Evolutionary conservation across 2,888 invertebrate genomes (phyloP), one percentile per base, ranked within the genome.

Genomic region (Drosophila testacea): DNA sequence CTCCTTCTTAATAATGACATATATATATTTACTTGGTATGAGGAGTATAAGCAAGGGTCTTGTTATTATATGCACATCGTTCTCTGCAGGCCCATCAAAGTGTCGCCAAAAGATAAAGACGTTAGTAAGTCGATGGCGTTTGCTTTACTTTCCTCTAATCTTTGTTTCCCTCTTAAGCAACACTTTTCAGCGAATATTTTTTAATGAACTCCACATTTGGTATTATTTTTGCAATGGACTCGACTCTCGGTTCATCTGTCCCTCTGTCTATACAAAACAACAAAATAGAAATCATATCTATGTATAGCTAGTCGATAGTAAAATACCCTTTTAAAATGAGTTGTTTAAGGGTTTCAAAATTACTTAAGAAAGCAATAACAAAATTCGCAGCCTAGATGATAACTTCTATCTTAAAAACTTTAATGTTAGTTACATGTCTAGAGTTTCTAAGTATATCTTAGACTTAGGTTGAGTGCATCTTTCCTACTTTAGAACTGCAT

Each of bases 101-200:
- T 60, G 63, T 46, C 46, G 73, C 61, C 68, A 66, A 68, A 90
- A 87, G 88, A 79, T 84, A 88, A 90, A 83, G 86, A 79, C 85
- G 84, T 87, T 86, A 81, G 81, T 77, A 71, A 69, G 70, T 63
- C 57, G 30, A 48, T 22, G 28, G 36, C 32, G 11, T 30, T 59
- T 39, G 48, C 4, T 34, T 9, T 41, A 30, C 41, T 44, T 44
- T 32, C 34, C 56, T 46, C 46, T 48, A 48, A 48, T 34, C 42
- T 50, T 38, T 55, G 16, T 16, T 11, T 41, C 16, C 6, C 16
- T 30, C 30, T 22, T 11, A 13, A 13, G 38, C 11, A 39, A 4
- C 30, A 9, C n/a, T 11, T 50, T 22, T 50, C 4, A 27, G 22
- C 22, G 22, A 44, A 32, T 34, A 27, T 27, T 44, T 38, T 56